Percentiles rank a stretch among this genome's conserved stretches.
These are phyloP conservation scores for Hycleus cichorii DNA, from an alignment of 1,140 invertebrate species.

Conservation along the genomic window DNA sequence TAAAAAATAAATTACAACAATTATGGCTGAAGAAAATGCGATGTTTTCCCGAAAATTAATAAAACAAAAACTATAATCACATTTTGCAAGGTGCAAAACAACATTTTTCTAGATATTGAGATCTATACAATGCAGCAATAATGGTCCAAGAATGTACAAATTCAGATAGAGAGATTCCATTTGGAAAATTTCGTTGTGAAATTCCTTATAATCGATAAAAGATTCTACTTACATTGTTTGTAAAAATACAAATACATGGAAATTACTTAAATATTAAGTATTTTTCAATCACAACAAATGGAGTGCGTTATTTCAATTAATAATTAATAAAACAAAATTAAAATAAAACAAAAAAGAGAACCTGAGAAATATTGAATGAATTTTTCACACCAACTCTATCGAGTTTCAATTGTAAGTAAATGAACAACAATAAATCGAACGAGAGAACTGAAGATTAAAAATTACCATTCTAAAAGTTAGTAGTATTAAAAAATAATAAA, in stretches of 20 bases:
- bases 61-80: conserved; percentile 5
- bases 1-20: no score
- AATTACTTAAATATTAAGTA: conserved; percentile 40
- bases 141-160: conserved; percentile 5
- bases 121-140: conserved; percentile 3
- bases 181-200: conserved; percentile 4
- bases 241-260: conserved; percentile 37
- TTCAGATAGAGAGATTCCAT: no score
- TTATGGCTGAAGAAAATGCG: no score
- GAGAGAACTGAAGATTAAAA: no score
- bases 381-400: conserved; percentile 6
- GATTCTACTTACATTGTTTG: conserved; percentile 30
- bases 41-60: no score
- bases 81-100: conserved; percentile 12
- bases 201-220: conserved; percentile 24
- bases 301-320: conserved; percentile 21
- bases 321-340: background rate
- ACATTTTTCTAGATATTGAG: conserved; percentile 9
- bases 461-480: no score
- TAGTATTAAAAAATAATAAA: conserved; percentile 5
- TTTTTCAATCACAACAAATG: conserved; percentile 30
- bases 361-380: conserved; percentile 9
- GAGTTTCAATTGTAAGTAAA: background rate
- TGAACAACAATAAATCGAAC: background rate
- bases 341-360: conserved; percentile 1